phyloP scores from a whole-genome alignment of 2,888 invertebrate genomes.

The Orchesellides sinensis region DNA sequence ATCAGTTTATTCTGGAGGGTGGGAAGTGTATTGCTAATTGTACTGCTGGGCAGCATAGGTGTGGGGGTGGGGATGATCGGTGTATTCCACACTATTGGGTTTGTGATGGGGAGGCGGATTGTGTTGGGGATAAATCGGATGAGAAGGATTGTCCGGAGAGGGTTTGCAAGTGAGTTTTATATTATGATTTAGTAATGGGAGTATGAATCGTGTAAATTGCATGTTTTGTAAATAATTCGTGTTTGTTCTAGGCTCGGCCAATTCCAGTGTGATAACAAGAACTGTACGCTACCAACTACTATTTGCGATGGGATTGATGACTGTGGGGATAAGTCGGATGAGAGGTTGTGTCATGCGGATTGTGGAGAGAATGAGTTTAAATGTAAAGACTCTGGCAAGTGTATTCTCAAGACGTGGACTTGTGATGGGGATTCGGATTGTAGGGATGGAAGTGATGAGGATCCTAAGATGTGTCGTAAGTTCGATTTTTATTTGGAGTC shows the following conservation, averaged over 20 bases:
- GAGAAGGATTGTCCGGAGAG: slow-evolving; percentile 88
- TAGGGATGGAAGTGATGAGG: slow-evolving; percentile 84
- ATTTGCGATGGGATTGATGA: slow-evolving; percentile 95
- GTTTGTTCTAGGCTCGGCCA: slow-evolving; percentile 83
- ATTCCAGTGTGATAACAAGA: slow-evolving; percentile 95
- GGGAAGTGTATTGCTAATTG: slow-evolving; percentile 97
- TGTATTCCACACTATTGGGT: slow-evolving; percentile 88
- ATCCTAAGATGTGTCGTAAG: slow-evolving; percentile 89
- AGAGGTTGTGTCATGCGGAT: slow-evolving; percentile 88
- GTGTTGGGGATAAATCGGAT: slow-evolving; percentile 95
- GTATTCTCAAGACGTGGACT: slow-evolving; percentile 93
- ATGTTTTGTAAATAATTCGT: not conserved
- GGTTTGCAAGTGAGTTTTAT: slow-evolving; percentile 81
- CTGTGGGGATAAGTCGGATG: slow-evolving; percentile 87
- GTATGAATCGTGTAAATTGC: not conserved
- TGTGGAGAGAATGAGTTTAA: slow-evolving; percentile 95
- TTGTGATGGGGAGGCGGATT: slow-evolving; percentile 92
- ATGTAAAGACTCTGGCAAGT: slow-evolving; percentile 90
- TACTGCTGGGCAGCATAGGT: slow-evolving; percentile 90
- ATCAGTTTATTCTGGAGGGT: slow-evolving; percentile 88
- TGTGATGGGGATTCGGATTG: slow-evolving; percentile 84
- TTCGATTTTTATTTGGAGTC: slow-evolving; percentile 68
- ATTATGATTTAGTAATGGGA: too few relatives aligned
- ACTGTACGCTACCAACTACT: slow-evolving; percentile 94
- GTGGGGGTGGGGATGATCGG: slow-evolving; percentile 84